These are phyloP conservation scores for Labroides dimidiatus DNA, from an alignment of 2,797 vertebrate species.

Conservation along the genomic window DNA sequence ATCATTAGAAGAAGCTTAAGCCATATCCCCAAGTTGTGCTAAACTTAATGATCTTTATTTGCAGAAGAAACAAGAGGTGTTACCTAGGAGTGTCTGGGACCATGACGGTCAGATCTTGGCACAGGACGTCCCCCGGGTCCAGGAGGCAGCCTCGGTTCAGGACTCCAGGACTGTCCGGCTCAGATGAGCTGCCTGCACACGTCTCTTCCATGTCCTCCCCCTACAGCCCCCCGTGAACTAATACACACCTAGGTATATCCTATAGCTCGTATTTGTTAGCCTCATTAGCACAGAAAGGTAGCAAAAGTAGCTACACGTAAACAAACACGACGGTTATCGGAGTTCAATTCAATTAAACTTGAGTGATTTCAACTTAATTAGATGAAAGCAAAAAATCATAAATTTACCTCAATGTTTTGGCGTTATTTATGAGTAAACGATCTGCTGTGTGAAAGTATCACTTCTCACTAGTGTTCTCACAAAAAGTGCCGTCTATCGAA, in stretches of 20 bases:
- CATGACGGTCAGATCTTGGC: constrained; percentile 44
- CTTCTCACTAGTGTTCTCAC: too few species aligned
- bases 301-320: background rate
- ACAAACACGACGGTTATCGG: background rate
- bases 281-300: background rate
- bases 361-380: too few species aligned
- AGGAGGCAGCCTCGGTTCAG: constrained; percentile 73
- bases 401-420: too few species aligned
- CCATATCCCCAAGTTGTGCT: too few species aligned
- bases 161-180: constrained; percentile 55
- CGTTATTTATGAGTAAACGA: too few species aligned
- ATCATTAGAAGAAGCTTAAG: too few species aligned
- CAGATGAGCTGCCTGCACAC: constrained; percentile 45
- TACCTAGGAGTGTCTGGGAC: constrained; percentile 85
- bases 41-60: too few species aligned
- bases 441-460: too few species aligned
- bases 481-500: too few species aligned
- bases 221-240: background rate
- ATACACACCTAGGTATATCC: background rate
- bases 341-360: background rate
- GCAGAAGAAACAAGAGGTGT: too few species aligned
- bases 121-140: constrained; percentile 55
- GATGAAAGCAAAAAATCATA: too few species aligned
- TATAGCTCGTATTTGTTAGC: background rate
- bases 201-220: constrained; percentile 66